Percentiles rank a stretch among this genome's conserved stretches.
These are phyloP conservation scores for Eudyptes chrysolophus DNA, from an alignment of 2,113 vertebrate species.

Conservation along the genomic window DNA sequence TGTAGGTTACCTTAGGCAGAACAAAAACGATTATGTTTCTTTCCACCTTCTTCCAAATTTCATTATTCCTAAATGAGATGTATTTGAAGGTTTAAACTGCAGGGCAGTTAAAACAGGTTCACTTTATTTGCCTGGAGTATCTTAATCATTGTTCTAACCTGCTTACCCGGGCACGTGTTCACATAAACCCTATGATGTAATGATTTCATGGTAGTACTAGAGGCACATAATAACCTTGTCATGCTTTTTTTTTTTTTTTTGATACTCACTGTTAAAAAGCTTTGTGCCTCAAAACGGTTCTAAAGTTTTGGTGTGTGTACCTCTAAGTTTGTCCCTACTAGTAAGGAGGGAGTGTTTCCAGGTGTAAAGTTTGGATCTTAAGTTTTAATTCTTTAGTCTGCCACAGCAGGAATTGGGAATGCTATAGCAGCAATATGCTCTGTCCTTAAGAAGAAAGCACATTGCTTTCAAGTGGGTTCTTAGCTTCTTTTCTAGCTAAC, in stretches of 20 bases:
- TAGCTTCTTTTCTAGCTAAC: not conserved
- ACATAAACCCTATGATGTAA: not conserved
- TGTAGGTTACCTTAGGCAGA: constrained; percentile 30
- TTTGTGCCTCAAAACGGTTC: constrained; percentile 11
- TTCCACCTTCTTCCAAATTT: constrained; percentile 27
- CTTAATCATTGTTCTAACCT: not conserved
- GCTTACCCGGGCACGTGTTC: not conserved
- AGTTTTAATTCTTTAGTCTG: not conserved
- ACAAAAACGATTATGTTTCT: constrained; percentile 9
- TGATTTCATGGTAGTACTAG: not conserved
- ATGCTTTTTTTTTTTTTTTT: not conserved
- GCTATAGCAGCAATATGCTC: not conserved
- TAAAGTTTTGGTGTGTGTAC: not conserved
- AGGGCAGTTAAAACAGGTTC: constrained; percentile 41
- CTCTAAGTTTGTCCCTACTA: not conserved
- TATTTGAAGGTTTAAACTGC: constrained; percentile 49
- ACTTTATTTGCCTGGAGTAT: constrained; percentile 1
- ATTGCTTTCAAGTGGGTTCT: not conserved
- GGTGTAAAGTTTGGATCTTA: not conserved
- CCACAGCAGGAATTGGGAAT: not conserved
- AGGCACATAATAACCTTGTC: not conserved
- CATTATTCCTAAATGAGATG: constrained; percentile 2
- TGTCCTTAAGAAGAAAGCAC: constrained; percentile 2
- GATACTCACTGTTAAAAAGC: not conserved
- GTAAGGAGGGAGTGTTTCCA: constrained; percentile 17